These are phyloP conservation scores for Stenurella melanura DNA, from an alignment of 2,888 invertebrate species.

Conservation along the genomic window DNA sequence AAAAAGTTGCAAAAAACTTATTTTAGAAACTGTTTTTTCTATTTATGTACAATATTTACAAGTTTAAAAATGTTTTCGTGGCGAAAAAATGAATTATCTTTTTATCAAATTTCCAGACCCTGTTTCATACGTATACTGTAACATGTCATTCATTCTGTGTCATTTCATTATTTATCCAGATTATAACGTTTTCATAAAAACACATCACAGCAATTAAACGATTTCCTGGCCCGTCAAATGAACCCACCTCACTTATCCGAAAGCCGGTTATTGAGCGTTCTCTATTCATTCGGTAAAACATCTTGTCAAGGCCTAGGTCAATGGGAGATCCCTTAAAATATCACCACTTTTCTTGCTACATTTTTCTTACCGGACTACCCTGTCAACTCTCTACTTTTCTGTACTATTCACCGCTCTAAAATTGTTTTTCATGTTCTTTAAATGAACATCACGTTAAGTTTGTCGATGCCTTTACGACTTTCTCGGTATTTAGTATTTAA, in stretches of 20 bases:
- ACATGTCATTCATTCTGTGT: no score
- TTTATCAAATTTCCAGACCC: no score
- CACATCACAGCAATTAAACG: not conserved
- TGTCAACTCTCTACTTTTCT: constrained; percentile 29
- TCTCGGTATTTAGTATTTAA: constrained; percentile 25
- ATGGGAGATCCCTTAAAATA: constrained; percentile 24
- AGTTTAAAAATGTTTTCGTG: no score
- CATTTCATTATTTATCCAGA: not conserved
- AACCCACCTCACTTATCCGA: constrained; percentile 14
- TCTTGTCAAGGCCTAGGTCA: constrained; percentile 28
- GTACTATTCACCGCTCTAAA: constrained; percentile 2
- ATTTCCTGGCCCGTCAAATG: not conserved
- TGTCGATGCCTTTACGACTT: constrained; percentile 23
- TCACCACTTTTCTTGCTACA: constrained; percentile 32
- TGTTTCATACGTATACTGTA: no score
- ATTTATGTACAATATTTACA: no score
- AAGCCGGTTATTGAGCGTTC: constrained; percentile 16
- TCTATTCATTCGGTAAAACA: constrained; percentile 16
- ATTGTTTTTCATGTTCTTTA: constrained; percentile 27
- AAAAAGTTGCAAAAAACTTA: no score
- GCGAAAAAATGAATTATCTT: no score
- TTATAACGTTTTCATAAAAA: not conserved
- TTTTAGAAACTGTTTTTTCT: no score
- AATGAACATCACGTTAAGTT: constrained; percentile 10
- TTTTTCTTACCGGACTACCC: constrained; percentile 31